phyloP scores from a whole-genome alignment of 2,113 vertebrate genomes.

The Tragelaphus scriptus region DNA sequence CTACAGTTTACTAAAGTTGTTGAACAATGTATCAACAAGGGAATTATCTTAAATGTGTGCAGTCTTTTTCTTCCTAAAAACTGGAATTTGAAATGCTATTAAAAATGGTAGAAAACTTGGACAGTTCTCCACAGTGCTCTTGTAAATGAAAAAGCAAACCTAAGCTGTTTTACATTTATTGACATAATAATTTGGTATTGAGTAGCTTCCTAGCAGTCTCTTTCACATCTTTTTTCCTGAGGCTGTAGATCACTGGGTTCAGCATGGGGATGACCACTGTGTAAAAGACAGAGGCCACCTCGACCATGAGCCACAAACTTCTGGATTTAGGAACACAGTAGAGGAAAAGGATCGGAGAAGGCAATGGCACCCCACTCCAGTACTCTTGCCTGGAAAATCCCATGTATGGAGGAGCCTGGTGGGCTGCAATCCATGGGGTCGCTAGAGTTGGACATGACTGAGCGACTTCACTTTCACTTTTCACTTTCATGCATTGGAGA shows the following conservation, averaged over 20 bases:
- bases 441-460: too few species aligned
- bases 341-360: constrained; percentile 24
- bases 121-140: not conserved
- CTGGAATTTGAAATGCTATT: too few species aligned
- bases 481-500: too few species aligned
- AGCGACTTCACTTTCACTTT: too few species aligned
- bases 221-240: constrained; percentile 29
- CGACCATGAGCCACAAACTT: constrained; percentile 50
- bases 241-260: constrained; percentile 61
- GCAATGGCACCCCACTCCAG: too few species aligned
- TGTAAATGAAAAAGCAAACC: too few species aligned
- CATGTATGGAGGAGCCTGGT: too few species aligned
- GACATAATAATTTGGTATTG: not conserved
- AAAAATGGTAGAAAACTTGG: not conserved
- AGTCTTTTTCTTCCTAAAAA: not conserved
- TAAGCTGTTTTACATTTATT: not conserved
- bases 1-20: not conserved
- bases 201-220: not conserved
- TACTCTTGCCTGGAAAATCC: too few species aligned
- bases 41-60: not conserved
- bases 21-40: not conserved
- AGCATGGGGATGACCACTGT: constrained; percentile 49
- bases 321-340: constrained; percentile 58
- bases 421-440: too few species aligned
- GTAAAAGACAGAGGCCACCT: constrained; percentile 53